Percentiles rank a stretch among this genome's conserved stretches.
Evolutionary conservation across 2,888 invertebrate species (phyloP).

Genomic region (Galerucella calmariensis): DNA sequence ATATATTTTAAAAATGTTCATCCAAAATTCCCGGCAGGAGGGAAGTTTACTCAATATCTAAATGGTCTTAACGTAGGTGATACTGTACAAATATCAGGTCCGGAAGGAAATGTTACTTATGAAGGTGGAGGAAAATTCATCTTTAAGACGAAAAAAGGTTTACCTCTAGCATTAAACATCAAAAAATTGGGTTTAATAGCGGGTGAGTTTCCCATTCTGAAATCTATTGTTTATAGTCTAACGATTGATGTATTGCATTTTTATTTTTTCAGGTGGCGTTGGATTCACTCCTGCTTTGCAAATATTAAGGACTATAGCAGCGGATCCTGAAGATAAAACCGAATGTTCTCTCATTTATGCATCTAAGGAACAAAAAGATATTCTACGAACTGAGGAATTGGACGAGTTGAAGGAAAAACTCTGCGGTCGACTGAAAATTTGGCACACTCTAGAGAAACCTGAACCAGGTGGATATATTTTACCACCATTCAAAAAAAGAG

Average conservation of each 20-base stretch:
- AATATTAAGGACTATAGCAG: background rate
- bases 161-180: background rate
- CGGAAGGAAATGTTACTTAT: slow-evolving; percentile 3
- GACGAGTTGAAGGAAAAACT: background rate
- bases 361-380: background rate
- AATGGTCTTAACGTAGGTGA: slow-evolving; percentile 2
- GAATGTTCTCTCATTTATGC: slow-evolving; percentile 1
- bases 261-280: slow-evolving; percentile 5
- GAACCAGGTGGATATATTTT: background rate
- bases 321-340: background rate
- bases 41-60: slow-evolving; percentile 1
- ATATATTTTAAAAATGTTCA: slow-evolving; percentile 10
- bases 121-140: background rate
- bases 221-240: too few relatives aligned
- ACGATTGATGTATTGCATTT: background rate
- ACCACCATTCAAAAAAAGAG: too few relatives aligned
- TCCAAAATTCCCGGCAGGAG: slow-evolving; percentile 1
- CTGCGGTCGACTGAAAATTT: background rate
- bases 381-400: slow-evolving; percentile 6
- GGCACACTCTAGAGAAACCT: slow-evolving; percentile 2
- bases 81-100: slow-evolving; percentile 1
- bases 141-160: background rate
- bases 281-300: slow-evolving; percentile 5
- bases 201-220: background rate
- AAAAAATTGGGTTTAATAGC: background rate